Evolutionary conservation across 1,140 invertebrate species (phyloP).

Genomic region (Arion vulgaris): DNA sequence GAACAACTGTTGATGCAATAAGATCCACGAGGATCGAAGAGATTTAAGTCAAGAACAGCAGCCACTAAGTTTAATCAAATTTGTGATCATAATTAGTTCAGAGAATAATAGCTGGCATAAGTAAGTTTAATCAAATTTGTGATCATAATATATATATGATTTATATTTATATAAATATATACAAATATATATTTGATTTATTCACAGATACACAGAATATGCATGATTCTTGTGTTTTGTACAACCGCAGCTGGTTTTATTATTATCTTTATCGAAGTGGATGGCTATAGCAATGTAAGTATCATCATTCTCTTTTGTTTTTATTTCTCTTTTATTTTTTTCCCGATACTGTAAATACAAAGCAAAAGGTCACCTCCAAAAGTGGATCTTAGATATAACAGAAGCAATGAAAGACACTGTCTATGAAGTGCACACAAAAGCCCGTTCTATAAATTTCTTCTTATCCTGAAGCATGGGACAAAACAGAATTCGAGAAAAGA

Average conservation of each 20-base stretch:
- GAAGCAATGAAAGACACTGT: neutral
- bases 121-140: too few species aligned
- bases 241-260: conserved; percentile 62
- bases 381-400: neutral
- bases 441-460: neutral
- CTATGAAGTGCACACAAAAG: neutral
- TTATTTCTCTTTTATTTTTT: neutral
- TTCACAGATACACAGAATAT: conserved; percentile 60
- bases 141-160: too few species aligned
- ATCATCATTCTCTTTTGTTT: neutral
- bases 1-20: too few species aligned
- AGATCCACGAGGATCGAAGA: too few species aligned
- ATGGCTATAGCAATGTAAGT: conserved; percentile 60
- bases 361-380: neutral
- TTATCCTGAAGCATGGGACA: neutral
- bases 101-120: too few species aligned
- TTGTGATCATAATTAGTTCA: too few species aligned
- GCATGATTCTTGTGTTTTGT: conserved; percentile 56
- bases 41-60: too few species aligned
- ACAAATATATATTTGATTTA: too few species aligned
- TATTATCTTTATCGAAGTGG: conserved; percentile 63
- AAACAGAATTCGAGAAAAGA: neutral
- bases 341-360: neutral
- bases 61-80: too few species aligned
- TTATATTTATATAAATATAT: too few species aligned